Evolutionary conservation across 1,140 invertebrate genomes (phyloP), one percentile per base, ranked within the genome.

Genomic region (Heliconius melpomene): DNA sequence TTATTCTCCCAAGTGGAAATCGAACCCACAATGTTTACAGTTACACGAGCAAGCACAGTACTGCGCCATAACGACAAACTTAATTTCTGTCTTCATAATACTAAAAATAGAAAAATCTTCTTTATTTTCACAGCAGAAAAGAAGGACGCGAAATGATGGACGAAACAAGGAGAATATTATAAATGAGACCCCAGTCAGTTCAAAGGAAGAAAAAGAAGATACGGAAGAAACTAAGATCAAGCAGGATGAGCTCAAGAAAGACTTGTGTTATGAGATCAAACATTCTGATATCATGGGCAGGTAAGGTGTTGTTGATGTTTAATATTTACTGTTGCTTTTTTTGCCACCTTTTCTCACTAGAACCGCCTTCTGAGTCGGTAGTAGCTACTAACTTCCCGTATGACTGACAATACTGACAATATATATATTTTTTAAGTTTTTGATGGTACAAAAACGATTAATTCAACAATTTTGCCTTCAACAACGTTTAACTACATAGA

Each of bases 261-360:
- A 89, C 13, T 79, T 86, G 6, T 93, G 95, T 20, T 96, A 94
- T 82, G 92, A 95, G 79, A 88, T 95, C 20, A 95, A 89, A 60
- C 91, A 94, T 11, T 95, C 95, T 0, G 93, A 95, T 29, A 82
- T 95, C 32, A 95, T 95, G 93, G 95, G 95, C 78, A 92, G 95
- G 94, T 95, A 72, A 84, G 86, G 16, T 20, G 18, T 52, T 18
- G 18, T 7, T 52, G 18, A 52, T 52, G 3, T 18, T 5, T 18
- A 6, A 52, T 6, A 20, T 52, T 3, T 6, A 7, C 16, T 18
- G 40, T 46, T 46, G 0, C 11, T 1, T 46, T 46, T 40, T 46
- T 46, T 40, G 38, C 38, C 11, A 1, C 3, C 40, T 40, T 11
- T 40, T 0, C 11, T 40, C 40, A 40, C 40, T 40, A 5, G 29